Base-by-base conservation (phyloP, 2,797 vertebrate species). In the Enteromius thamalakanensis region DNA sequence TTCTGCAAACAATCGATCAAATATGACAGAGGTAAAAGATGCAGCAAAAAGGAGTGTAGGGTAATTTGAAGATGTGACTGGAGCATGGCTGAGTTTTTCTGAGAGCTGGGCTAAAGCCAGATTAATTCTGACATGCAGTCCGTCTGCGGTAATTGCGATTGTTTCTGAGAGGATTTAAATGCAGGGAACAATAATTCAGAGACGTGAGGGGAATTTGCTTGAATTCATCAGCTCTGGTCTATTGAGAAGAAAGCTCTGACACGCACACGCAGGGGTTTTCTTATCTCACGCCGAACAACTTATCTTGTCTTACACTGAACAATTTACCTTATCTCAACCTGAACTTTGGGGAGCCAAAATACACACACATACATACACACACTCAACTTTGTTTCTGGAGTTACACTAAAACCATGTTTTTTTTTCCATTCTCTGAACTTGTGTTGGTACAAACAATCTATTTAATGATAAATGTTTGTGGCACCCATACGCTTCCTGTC, bases 131-230 rank as follows among this genome's bases (percentile, higher is more conserved):
- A 83, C 76, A 76, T 47, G 21, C 62, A 68, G 76, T 72, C 80
- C 45, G 29, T 60, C 79, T 79, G 80, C 17, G n/a, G 75, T 67
- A 83, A 81, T 80, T 79, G 80, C 55, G 19, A 60, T 70, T 87
- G 79, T 87, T 85, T 85, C 80, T 53, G 75, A 58, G 70, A 76
- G 80, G 80, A 82, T 87, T 80, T 79, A 64, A 71, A 83, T 60
- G 42, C 77, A 55, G 68, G 32, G 51, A 49, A 67, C 19, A 80
- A 65, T 80, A 69, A 75, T 55, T 79, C 51, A 40, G 65, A 42
- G 47, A 75, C 60, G 47, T 82, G 84, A 62, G 32, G 69, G 79
- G 60, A 87, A 87, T 87, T 81, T 55, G 79, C 23, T 76, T 19
- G 37, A 23, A 65, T 75, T 80, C 51, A 62, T 81, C 76, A 70